These are phyloP conservation scores for Acromyrmex charruanus DNA, from an alignment of 1,140 invertebrate genomes.

Conservation along the genomic window DNA sequence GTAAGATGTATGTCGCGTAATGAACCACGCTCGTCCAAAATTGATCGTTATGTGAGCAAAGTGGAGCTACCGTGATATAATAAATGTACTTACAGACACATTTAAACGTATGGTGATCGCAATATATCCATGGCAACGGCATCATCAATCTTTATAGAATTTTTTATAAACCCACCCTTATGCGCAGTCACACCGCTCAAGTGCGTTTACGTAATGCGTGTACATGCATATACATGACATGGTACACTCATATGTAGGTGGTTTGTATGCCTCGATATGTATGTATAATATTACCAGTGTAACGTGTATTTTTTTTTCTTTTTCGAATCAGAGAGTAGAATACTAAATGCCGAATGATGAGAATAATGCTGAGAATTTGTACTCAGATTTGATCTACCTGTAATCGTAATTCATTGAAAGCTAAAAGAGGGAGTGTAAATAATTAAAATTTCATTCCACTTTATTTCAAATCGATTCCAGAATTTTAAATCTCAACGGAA, in stretches of 20 bases:
- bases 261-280: conserved; percentile 48
- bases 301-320: not conserved
- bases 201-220: conserved; percentile 75
- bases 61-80: conserved; percentile 54
- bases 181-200: conserved; percentile 74
- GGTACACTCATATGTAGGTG: conserved; percentile 52
- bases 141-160: conserved; percentile 73
- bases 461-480: conserved; percentile 2
- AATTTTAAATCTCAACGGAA: not conserved
- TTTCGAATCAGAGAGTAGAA: not conserved
- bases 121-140: conserved; percentile 75
- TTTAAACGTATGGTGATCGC: conserved; percentile 70
- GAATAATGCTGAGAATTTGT: not conserved
- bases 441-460: not conserved
- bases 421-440: not conserved
- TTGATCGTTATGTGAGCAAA: conserved; percentile 58
- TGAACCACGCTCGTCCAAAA: conserved; percentile 23
- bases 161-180: conserved; percentile 76
- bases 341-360: not conserved
- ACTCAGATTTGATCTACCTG: not conserved
- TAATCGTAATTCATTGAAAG: not conserved
- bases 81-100: conserved; percentile 66
- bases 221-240: conserved; percentile 70
- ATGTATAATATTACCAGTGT: not conserved
- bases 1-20: conserved; percentile 31